Evolutionary conservation across 1,140 invertebrate genomes (phyloP), one percentile per base, ranked within the genome.

Genomic region (Acromyrmex heyeri): DNA sequence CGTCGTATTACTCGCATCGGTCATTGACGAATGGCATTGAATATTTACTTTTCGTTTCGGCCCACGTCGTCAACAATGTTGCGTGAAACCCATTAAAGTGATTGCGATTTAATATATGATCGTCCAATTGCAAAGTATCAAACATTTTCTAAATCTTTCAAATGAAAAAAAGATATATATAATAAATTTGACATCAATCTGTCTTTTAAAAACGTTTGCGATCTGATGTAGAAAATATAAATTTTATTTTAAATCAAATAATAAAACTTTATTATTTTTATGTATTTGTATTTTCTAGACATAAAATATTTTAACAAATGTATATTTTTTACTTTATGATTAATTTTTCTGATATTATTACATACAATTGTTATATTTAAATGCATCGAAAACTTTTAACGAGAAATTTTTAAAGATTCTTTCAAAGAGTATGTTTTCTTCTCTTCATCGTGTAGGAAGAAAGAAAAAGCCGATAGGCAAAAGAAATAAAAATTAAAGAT

Each of bases 401-500:
- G n/a, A 73, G 8, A 57, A 57, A 14, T 57, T 10, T 61, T 83
- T 6, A 7, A 53, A 16, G 53, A 55, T 18, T 69, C 16, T 79
- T 79, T 78, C 34, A 48, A 3, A 2, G 10, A 21, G 12, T 65
- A 67, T 50, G 30, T 16, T 21, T 48, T 27, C n/a, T 6, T 27
- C 12, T 21, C 12, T 62, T 62, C 5, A 50, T 16, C 44, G 10
- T 38, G 38, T 27, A 8, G 18, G 21, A 48, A 30, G 10, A 14
- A 12, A n/a, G 34, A 65, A 65, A 62, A 78, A 34, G 21, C 1
- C 24, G 16, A 61, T 77, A 16, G 21, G 8, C 34, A 64, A 78
- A 77, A 78, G 27, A 38, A 18, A 78, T 44, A 78, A 78, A 65
- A 62, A 48, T 61, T 21, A 14, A 44, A 65, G 7, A 78, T 78